phyloP scores from a whole-genome alignment of 2,888 invertebrate species.

The Cataglyphis livida region DNA sequence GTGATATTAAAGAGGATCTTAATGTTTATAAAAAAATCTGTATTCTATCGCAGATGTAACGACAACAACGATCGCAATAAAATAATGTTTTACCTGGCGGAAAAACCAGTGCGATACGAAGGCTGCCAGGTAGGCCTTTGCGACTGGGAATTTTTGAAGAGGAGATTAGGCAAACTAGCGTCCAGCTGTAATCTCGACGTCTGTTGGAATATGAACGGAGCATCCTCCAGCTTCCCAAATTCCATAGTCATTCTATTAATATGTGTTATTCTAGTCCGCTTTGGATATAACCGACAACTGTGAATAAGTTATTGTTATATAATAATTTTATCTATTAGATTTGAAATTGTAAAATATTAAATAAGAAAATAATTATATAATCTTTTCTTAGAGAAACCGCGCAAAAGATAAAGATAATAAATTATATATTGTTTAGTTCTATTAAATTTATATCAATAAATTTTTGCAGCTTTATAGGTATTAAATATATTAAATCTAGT shows the following conservation, averaged over 20 bases:
- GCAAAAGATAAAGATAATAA: not conserved
- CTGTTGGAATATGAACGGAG: constrained; percentile 85
- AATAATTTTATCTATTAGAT: not conserved
- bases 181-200: constrained; percentile 87
- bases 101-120: constrained; percentile 89
- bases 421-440: not conserved
- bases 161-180: constrained; percentile 87
- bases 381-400: not conserved
- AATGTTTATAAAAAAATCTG: not conserved
- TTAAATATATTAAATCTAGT: constrained; percentile 1
- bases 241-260: constrained; percentile 50
- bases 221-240: constrained; percentile 13
- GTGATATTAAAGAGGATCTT: not conserved
- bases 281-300: constrained; percentile 5
- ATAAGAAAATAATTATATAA: not conserved
- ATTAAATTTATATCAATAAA: not conserved
- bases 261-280: constrained; percentile 61
- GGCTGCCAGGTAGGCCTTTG: constrained; percentile 93
- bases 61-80: constrained; percentile 85
- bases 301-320: constrained; percentile 11
- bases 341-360: constrained; percentile 17
- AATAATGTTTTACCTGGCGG: constrained; percentile 91
- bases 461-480: not conserved
- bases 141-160: constrained; percentile 90
- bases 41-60: constrained; percentile 87